These are phyloP conservation scores for Spheniscus humboldti DNA, from an alignment of 2,797 vertebrate genomes.

Conservation along the genomic window DNA sequence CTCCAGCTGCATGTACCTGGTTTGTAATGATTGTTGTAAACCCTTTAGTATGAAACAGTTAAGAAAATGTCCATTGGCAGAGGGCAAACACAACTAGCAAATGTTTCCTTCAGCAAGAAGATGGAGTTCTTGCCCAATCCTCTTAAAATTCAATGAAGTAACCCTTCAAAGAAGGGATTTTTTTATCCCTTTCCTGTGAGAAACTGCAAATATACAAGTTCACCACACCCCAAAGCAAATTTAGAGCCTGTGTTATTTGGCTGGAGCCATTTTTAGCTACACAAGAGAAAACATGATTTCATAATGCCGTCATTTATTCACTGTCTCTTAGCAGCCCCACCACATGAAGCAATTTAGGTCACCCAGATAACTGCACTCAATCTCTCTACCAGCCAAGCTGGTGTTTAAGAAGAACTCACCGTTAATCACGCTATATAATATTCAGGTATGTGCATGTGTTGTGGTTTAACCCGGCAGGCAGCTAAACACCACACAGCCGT, in stretches of 20 bases:
- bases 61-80: neutral
- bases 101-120: neutral
- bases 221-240: neutral
- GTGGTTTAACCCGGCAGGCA: no score
- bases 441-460: neutral
- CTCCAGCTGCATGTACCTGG: neutral
- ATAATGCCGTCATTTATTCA: neutral
- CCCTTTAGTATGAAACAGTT: neutral
- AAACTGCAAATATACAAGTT: neutral
- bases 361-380: neutral
- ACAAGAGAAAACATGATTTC: constrained; percentile 21
- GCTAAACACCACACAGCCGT: no score
- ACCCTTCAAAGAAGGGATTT: neutral
- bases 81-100: neutral
- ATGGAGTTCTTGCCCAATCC: neutral
- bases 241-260: neutral
- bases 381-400: neutral
- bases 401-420: neutral
- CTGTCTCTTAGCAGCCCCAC: neutral
- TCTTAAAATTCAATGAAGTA: neutral
- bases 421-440: neutral
- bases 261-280: neutral
- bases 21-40: neutral
- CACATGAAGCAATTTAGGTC: constrained; percentile 17
- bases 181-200: neutral